Percentiles rank a stretch among this genome's conserved stretches.
Evolutionary conservation across 2,888 invertebrate genomes (phyloP).

Genomic region (Acheta domesticus): DNA sequence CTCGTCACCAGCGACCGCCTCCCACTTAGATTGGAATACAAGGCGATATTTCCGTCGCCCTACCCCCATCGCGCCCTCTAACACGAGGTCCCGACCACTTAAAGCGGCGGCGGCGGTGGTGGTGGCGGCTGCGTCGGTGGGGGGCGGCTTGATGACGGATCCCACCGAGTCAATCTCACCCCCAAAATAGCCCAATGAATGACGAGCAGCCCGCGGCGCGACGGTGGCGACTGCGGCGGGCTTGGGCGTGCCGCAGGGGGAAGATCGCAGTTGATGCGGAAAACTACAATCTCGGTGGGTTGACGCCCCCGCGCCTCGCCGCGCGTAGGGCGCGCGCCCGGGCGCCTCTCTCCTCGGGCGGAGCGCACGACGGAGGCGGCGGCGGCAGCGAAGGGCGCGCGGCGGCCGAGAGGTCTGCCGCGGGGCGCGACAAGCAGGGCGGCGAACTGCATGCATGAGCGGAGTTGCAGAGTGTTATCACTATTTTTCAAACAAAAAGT

Average conservation of each 20-base stretch:
- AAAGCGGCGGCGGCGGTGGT: background rate
- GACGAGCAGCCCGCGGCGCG: background rate
- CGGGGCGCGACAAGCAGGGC: too few relatives aligned
- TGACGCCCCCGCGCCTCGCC: background rate
- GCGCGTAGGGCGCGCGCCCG: background rate
- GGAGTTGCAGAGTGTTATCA: too few relatives aligned
- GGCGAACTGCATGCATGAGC: too few relatives aligned
- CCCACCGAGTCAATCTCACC: constrained; percentile 6
- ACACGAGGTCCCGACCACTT: background rate
- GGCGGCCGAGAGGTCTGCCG: too few relatives aligned
- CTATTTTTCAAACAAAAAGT: too few relatives aligned
- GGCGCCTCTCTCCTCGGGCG: background rate
- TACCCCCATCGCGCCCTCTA: background rate
- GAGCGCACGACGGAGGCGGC: too few relatives aligned
- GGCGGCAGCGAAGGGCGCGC: too few relatives aligned
- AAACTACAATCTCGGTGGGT: background rate
- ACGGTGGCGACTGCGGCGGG: background rate
- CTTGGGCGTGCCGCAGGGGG: background rate
- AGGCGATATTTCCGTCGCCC: background rate
- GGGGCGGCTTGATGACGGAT: background rate
- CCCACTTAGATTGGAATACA: background rate
- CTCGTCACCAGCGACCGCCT: background rate
- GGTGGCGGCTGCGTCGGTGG: background rate
- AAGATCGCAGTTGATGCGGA: constrained; percentile 4
- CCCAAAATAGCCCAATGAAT: constrained; percentile 18